Evolutionary conservation across 2,888 invertebrate species (phyloP).

Genomic region (Drosophila histrio): DNA sequence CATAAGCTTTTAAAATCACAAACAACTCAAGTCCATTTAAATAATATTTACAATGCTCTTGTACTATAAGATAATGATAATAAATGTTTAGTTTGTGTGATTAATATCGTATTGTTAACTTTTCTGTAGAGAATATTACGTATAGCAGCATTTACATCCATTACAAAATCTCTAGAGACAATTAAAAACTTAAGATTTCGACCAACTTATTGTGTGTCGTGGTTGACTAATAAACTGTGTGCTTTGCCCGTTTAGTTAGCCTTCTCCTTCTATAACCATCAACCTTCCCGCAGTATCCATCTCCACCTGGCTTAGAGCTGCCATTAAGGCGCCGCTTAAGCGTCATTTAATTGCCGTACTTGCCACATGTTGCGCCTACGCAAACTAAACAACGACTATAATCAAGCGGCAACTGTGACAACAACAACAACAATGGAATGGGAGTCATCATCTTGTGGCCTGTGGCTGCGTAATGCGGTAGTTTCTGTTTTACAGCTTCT

Average conservation of each 20-base stretch:
- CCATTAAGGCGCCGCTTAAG: constrained; percentile 17
- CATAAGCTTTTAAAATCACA: constrained; percentile 7
- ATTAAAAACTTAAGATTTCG: neutral
- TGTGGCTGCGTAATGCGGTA: constrained; percentile 64
- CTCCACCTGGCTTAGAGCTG: neutral
- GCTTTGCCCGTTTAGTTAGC: neutral
- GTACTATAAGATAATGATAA: neutral
- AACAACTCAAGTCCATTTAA: neutral
- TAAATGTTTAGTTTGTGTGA: neutral
- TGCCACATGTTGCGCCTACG: constrained; percentile 56
- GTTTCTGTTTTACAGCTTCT: constrained; percentile 37
- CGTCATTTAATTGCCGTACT: constrained; percentile 60
- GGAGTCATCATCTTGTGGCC: constrained; percentile 11
- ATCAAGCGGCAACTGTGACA: constrained; percentile 39
- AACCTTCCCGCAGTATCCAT: neutral
- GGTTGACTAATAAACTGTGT: neutral
- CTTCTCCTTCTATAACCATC: too few relatives aligned
- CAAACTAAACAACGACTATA: constrained; percentile 38
- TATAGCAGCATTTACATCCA: neutral
- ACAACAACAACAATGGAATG: constrained; percentile 5
- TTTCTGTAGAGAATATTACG: neutral
- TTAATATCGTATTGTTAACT: neutral
- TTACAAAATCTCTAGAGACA: neutral
- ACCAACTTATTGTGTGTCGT: neutral
- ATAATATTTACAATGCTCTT: neutral